Evolutionary conservation across 2,113 vertebrate species (phyloP), one percentile per base, ranked within the genome.

Genomic region (Benitochromis conjunctus): DNA sequence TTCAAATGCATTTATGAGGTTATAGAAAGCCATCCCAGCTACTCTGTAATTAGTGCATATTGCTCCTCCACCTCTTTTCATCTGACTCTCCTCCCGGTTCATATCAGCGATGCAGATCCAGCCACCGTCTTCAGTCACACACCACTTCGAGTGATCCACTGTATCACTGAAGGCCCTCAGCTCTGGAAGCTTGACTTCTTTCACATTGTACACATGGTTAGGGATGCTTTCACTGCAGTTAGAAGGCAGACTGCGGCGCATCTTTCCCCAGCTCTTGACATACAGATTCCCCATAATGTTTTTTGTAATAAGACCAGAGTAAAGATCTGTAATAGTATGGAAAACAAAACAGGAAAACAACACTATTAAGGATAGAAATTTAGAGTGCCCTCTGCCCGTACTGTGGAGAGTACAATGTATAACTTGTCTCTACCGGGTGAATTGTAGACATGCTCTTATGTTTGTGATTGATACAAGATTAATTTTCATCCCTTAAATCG

Each of bases 81-180:
- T 91, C 92, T 95, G 93, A 77, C 88, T 91, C 6, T 0, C 2
- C 79, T 92, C 91, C 19, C 94, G 89, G 89, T 95, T 94, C 87
- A 91, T 91, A 41, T 95, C 93, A 62, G 94, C 88, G 7, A 94
- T 85, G 78, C 93, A 95, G 53, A 88, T 81, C 86, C 48, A 89
- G 31, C 2, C 9, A n/a, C 38, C n/a, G 7, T 4, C 14, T 4
- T 1, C 6, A 0, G 88, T 79, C 83, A 92, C 93, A 69, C 92
- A 88, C 93, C 94, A 94, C 86, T 94, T 95, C 14, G 93, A 94
- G 66, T 94, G 93, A 91, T 94, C 92, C 3, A 79, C 21, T n/a
- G 91, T 93, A 64, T 85, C 10, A 2, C 0, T 18, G 76, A 92
- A 87, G 69, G 26, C 0, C 1, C 1, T 0, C 8, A n/a, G n/a